Conservation (phyloP, 2,797 vertebrate species). For the Gobio occitaniae region DNA sequence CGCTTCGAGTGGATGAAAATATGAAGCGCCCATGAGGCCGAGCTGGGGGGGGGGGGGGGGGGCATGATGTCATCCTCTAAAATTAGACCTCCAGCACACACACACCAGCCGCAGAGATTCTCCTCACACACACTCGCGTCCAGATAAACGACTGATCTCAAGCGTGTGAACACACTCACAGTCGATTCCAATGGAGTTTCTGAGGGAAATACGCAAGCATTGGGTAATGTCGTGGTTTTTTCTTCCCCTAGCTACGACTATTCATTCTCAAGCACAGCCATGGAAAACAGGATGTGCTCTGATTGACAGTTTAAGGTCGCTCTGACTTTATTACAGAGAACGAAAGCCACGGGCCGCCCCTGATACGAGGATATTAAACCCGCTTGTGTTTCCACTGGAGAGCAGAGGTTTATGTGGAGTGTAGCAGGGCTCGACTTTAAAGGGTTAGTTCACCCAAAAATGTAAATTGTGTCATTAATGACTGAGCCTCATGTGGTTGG, state of each 20-base stretch:
- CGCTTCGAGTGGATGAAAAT: conserved; percentile 74
- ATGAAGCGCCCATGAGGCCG: conserved; percentile 71
- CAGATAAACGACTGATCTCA: neutral
- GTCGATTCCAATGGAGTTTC: neutral
- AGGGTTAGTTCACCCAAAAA: too few relatives aligned
- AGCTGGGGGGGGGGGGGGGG: conserved; percentile 59
- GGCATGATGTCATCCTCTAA: conserved; percentile 92
- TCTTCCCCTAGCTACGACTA: neutral
- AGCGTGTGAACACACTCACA: neutral
- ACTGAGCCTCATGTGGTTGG: too few relatives aligned
- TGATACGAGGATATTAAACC: conserved; percentile 3
- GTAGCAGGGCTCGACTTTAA: too few relatives aligned
- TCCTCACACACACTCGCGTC: conserved; percentile 66
- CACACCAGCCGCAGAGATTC: conserved; percentile 77
- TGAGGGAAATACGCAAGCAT: neutral
- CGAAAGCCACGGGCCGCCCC: neutral
- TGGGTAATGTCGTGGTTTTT: neutral
- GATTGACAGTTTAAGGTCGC: conserved; percentile 12
- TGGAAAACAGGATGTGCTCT: neutral
- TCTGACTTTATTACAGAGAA: neutral
- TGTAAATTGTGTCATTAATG: too few relatives aligned
- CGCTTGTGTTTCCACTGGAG: neutral
- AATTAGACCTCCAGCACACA: conserved; percentile 85
- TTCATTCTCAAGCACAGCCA: neutral
- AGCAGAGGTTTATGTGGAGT: neutral